These are phyloP conservation scores for Antheraea mylitta DNA, from an alignment of 1,140 invertebrate species.

Conservation along the genomic window DNA sequence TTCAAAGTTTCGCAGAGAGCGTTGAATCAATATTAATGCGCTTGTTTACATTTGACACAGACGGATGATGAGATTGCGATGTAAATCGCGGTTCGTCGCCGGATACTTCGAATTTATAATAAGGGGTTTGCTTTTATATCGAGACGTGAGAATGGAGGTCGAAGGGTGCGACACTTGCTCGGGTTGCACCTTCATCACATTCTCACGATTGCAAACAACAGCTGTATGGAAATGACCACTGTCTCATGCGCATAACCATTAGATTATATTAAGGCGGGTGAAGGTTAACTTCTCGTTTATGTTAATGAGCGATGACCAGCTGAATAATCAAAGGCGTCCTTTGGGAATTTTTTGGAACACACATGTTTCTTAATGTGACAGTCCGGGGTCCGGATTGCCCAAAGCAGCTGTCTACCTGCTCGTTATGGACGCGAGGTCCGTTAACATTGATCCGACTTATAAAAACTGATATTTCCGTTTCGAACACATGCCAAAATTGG, in stretches of 20 bases:
- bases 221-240: conserved; percentile 44
- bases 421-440: conserved; percentile 36
- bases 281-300: conserved; percentile 68
- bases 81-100: conserved; percentile 36
- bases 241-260: conserved; percentile 62
- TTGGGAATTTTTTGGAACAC: conserved; percentile 57
- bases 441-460: conserved; percentile 42
- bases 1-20: conserved; percentile 65
- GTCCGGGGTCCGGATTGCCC: conserved; percentile 30
- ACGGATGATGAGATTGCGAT: conserved; percentile 36
- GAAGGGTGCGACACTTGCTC: conserved; percentile 71
- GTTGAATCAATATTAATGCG: conserved; percentile 74
- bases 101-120: conserved; percentile 72
- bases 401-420: conserved; percentile 56
- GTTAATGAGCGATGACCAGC: conserved; percentile 52
- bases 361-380: conserved; percentile 37
- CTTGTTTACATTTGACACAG: conserved; percentile 65
- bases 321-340: conserved; percentile 45
- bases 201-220: conserved; percentile 67
- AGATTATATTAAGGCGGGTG: conserved; percentile 67
- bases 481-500: conserved; percentile 52
- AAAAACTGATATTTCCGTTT: conserved; percentile 59
- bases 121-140: conserved; percentile 54
- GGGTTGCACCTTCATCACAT: conserved; percentile 65
- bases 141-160: conserved; percentile 67